Conservation (phyloP, 2,797 vertebrate species). For the Pagetopsis macropterus region DNA sequence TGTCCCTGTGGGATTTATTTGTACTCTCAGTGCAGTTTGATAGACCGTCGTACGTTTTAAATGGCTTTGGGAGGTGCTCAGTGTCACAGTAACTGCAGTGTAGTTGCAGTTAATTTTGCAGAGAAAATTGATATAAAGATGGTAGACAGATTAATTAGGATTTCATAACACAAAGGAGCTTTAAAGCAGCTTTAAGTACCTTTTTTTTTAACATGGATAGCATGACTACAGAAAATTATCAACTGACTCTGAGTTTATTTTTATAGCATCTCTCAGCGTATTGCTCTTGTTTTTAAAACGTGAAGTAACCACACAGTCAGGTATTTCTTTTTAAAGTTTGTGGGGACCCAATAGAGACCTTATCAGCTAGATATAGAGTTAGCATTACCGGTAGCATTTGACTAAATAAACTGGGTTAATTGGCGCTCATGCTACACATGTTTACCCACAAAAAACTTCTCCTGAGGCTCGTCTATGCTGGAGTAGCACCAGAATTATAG, state of each 20-base stretch:
- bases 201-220: neutral
- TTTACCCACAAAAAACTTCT: neutral
- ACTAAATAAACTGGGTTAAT: neutral
- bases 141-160: constrained; percentile 16
- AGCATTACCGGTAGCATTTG: neutral
- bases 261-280: neutral
- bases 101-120: constrained; percentile 11
- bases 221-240: neutral
- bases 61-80: constrained; percentile 9
- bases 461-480: neutral
- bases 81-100: constrained; percentile 27
- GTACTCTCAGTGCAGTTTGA: constrained; percentile 26
- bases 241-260: neutral
- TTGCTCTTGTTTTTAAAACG: neutral
- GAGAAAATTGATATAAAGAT: neutral
- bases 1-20: constrained; percentile 37
- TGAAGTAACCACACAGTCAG: neutral
- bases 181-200: neutral
- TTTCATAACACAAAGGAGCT: neutral
- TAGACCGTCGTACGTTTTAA: constrained; percentile 24
- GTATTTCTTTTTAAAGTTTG: neutral
- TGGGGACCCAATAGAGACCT: neutral
- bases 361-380: neutral
- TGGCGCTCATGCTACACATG: neutral
- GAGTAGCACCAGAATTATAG: constrained; percentile 13